Evolutionary conservation across 2,113 vertebrate genomes (phyloP).

Genomic region (Scopus umbretta): DNA sequence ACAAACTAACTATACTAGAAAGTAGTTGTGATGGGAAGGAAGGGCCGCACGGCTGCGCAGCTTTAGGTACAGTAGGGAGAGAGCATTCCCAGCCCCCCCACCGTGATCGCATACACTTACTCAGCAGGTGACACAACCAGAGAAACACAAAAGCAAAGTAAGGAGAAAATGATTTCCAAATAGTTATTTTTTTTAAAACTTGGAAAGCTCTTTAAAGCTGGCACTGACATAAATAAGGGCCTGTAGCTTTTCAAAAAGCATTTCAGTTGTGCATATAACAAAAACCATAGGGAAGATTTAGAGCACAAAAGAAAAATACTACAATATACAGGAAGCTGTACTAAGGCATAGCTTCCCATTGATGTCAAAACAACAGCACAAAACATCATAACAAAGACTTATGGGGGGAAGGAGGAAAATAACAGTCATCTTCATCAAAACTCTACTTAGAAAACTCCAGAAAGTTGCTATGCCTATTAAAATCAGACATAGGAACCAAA

Average conservation of each 20-base stretch:
- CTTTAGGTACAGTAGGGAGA: background rate
- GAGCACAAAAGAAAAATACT: background rate
- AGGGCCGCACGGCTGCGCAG: rapidly evolving
- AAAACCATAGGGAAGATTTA: background rate
- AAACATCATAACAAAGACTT: background rate
- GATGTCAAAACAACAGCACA: background rate
- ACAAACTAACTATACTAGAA: background rate
- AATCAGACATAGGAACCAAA: background rate
- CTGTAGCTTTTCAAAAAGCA: background rate
- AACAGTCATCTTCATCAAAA: background rate
- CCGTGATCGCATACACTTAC: background rate
- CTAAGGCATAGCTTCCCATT: background rate
- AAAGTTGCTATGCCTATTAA: background rate
- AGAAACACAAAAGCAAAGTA: background rate
- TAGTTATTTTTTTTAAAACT: background rate
- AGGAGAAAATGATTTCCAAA: background rate
- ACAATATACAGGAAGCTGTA: background rate
- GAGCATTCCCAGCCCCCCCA: background rate
- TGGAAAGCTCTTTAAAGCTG: background rate
- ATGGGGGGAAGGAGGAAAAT: background rate
- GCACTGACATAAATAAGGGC: background rate
- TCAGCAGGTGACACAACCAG: background rate
- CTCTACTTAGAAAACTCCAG: background rate
- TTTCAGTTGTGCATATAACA: background rate
- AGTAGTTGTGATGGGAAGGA: background rate